Conservation (phyloP, 2,888 invertebrate species). For the Trachelus tabidus region DNA sequence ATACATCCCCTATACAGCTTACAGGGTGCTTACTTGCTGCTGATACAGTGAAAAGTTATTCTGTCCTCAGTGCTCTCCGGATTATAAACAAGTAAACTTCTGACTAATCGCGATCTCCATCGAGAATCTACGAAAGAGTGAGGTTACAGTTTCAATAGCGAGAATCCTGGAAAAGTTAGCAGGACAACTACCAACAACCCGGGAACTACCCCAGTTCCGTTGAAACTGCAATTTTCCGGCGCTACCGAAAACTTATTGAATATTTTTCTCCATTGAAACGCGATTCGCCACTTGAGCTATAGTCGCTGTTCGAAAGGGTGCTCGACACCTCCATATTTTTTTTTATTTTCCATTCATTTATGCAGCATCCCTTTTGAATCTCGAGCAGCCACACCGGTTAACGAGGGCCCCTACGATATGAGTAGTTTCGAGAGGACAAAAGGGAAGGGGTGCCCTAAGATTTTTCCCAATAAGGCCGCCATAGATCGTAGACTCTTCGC, state of each 20-base stretch:
- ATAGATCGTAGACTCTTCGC: not conserved
- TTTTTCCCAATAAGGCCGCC: not conserved
- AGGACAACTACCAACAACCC: not conserved
- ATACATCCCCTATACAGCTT: not conserved
- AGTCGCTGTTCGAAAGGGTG: not conserved
- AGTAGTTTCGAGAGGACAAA: not conserved
- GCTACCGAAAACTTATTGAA: not conserved
- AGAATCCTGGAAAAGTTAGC: not conserved
- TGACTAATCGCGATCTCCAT: conserved; percentile 1
- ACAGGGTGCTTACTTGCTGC: not conserved
- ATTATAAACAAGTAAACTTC: conserved; percentile 6
- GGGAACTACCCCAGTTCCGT: not conserved
- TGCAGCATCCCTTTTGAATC: not conserved
- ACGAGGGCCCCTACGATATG: not conserved
- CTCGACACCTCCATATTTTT: not conserved
- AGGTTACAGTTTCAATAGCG: not conserved
- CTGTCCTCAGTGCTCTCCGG: not conserved
- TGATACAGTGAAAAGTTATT: not conserved
- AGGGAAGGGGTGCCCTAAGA: not conserved
- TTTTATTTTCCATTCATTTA: not conserved
- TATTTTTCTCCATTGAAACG: not conserved
- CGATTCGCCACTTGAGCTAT: not conserved
- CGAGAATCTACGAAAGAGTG: not conserved
- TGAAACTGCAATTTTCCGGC: not conserved
- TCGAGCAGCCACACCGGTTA: not conserved